Percentiles rank a stretch among this genome's conserved stretches.
These are phyloP conservation scores for Berghia stephanieae DNA, from an alignment of 1,140 invertebrate species.

Conservation along the genomic window DNA sequence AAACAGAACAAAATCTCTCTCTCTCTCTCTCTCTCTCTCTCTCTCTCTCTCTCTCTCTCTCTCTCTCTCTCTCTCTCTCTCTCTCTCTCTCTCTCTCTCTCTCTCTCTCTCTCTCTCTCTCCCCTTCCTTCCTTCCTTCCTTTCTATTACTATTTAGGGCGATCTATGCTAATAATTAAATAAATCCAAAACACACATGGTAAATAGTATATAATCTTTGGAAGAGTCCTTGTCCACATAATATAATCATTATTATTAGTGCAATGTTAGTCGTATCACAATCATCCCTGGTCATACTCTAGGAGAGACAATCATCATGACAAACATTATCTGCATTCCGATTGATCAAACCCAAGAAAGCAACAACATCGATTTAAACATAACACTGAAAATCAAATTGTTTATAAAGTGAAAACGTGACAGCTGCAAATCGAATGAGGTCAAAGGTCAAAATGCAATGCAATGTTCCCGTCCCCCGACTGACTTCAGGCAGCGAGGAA, in stretches of 20 bases:
- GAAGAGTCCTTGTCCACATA: too few relatives aligned
- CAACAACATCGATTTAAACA: too few relatives aligned
- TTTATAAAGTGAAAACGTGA: too few relatives aligned
- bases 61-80: constrained; percentile 15
- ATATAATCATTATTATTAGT: not conserved
- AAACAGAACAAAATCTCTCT: not conserved
- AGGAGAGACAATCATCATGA: too few relatives aligned
- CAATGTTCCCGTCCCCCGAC: not conserved
- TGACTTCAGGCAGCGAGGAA: not conserved
- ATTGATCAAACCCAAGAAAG: too few relatives aligned
- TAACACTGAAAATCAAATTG: too few relatives aligned
- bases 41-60: constrained; percentile 20
- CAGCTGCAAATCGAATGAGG: too few relatives aligned
- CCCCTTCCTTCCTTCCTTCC: not conserved
- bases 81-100: constrained; percentile 22
- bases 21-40: constrained; percentile 18
- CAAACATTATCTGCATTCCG: too few relatives aligned
- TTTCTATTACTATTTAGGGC: not conserved
- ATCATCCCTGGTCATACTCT: constrained; percentile 2
- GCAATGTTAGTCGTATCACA: not conserved
- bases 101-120: not conserved
- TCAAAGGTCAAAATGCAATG: too few relatives aligned
- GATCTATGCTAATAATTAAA: not conserved
- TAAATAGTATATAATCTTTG: too few relatives aligned
- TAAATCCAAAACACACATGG: not conserved